Conservation (phyloP, 2,888 invertebrate species). For the Ormia ochracea region DNA sequence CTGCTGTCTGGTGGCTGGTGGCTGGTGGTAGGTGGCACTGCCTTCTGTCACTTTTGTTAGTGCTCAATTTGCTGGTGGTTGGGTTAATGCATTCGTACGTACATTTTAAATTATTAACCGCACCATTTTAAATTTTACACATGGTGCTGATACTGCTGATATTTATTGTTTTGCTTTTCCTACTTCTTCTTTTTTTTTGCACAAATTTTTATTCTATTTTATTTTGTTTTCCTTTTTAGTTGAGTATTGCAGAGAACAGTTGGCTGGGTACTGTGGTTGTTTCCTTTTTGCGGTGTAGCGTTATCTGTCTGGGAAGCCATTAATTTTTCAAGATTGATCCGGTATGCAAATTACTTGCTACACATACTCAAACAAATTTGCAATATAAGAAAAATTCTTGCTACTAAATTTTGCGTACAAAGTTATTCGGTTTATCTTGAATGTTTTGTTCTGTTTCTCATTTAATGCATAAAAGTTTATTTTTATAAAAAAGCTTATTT, state of each 20-base stretch:
- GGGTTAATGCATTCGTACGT: slow-evolving; percentile 26
- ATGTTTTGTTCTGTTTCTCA: not conserved
- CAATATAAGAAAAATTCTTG: not conserved
- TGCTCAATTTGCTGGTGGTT: slow-evolving; percentile 37
- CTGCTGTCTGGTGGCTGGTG: slow-evolving; percentile 10
- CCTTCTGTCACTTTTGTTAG: slow-evolving; percentile 1
- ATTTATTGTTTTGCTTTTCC: slow-evolving; percentile 7
- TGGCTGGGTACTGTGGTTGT: slow-evolving; percentile 37
- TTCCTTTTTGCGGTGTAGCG: slow-evolving; percentile 67
- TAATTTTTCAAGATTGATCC: slow-evolving; percentile 75
- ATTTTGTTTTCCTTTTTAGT: slow-evolving; percentile 8
- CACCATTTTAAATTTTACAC: not conserved
- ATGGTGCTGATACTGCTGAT: slow-evolving; percentile 33
- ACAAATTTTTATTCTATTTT: not conserved
- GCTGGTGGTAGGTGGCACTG: not conserved
- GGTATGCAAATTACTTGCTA: slow-evolving; percentile 74
- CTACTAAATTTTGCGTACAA: slow-evolving; percentile 22
- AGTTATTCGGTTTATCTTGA: not conserved
- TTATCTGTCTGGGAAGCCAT: slow-evolving; percentile 75
- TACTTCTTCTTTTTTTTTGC: not conserved
- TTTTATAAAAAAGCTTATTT: not conserved
- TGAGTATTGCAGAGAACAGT: slow-evolving; percentile 12
- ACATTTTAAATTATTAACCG: not conserved
- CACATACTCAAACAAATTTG: not conserved
- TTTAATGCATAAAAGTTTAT: slow-evolving; percentile 8